Evolutionary conservation across 2,113 vertebrate genomes (phyloP).

Genomic region (Anhinga anhinga): DNA sequence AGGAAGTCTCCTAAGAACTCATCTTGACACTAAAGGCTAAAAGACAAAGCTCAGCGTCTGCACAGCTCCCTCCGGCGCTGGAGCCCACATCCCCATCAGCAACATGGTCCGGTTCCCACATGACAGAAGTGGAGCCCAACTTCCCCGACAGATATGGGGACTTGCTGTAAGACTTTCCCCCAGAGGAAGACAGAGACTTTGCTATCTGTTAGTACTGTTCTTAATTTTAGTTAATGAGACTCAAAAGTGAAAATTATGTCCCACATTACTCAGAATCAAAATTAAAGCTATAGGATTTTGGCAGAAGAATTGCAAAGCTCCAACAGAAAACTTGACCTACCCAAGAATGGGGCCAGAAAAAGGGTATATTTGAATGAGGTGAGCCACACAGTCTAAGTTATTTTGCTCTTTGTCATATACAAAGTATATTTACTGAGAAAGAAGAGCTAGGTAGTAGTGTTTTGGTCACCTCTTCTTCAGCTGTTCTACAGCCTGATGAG

Average conservation of each 20-base stretch:
- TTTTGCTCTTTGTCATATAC: neutral
- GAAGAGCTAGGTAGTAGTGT: neutral
- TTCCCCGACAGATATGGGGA: neutral
- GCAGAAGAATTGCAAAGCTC: neutral
- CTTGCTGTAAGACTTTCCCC: neutral
- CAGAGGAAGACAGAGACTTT: neutral
- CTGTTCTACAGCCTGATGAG: neutral
- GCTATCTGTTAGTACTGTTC: neutral
- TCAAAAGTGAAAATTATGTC: neutral
- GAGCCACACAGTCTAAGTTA: neutral
- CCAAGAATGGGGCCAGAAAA: neutral
- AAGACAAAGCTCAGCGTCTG: neutral
- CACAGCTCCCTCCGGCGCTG: neutral
- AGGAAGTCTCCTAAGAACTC: neutral
- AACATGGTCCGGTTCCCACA: fast-evolving
- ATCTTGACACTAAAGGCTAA: neutral
- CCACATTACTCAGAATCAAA: neutral
- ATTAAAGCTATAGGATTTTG: neutral
- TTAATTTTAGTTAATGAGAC: neutral
- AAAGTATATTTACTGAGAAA: neutral
- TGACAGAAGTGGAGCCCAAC: fast-evolving
- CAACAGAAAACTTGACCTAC: neutral
- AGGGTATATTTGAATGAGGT: neutral
- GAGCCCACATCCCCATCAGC: neutral
- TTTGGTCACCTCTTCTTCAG: neutral